Percentiles rank a stretch among this genome's conserved stretches.
phyloP scores from a whole-genome alignment of 1,140 invertebrate genomes.

The Hycleus phaleratus region DNA sequence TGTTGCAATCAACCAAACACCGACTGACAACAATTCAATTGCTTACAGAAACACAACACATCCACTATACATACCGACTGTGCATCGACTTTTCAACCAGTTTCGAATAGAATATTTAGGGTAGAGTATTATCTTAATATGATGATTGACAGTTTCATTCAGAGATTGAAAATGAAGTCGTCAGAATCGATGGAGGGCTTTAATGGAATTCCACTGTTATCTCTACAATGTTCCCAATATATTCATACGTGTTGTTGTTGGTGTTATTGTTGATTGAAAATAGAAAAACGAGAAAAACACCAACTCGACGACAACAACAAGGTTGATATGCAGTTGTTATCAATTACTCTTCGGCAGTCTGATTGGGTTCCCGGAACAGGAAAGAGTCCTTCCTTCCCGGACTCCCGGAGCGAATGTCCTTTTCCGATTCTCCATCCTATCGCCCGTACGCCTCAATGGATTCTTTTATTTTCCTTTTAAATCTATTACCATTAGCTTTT shows the following conservation, averaged over 20 bases:
- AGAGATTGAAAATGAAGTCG: conserved; percentile 17
- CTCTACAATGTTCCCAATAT: background rate
- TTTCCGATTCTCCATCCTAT: conserved; percentile 38
- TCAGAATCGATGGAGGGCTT: background rate
- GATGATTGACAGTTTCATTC: conserved; percentile 30
- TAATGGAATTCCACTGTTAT: conserved; percentile 30
- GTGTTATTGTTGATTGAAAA: no score
- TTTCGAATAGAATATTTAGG: background rate
- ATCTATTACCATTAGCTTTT: conserved; percentile 21
- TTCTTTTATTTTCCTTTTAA: conserved; percentile 21
- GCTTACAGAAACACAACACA: conserved; percentile 16
- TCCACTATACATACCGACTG: no score
- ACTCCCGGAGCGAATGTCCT: conserved; percentile 41
- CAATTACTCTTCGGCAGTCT: conserved; percentile 36
- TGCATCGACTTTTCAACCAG: no score
- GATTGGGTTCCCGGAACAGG: conserved; percentile 41
- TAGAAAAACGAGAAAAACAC: no score
- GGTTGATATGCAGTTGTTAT: conserved; percentile 25
- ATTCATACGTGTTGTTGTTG: background rate
- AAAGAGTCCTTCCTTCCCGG: conserved; percentile 42
- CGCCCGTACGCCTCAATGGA: conserved; percentile 27
- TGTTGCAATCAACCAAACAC: conserved; percentile 11
- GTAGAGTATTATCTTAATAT: conserved; percentile 28
- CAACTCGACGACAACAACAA: no score
- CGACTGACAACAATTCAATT: conserved; percentile 24